phyloP scores from a whole-genome alignment of 2,888 invertebrate species.

The Drosophila borborema region DNA sequence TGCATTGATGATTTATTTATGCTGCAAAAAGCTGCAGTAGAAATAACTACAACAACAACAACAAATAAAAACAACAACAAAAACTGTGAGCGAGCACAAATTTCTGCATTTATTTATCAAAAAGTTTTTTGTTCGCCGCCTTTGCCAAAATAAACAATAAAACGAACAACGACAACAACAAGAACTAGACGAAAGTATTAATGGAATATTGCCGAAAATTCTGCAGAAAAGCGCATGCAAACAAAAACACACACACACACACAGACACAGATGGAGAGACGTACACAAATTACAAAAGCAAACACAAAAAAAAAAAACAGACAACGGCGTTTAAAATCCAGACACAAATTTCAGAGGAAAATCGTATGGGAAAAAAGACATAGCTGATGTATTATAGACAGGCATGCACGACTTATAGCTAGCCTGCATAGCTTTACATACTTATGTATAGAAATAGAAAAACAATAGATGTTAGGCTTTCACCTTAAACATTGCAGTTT shows the following conservation, averaged over 20 bases:
- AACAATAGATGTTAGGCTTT: too few relatives aligned
- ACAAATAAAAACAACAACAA: slow-evolving; percentile 6
- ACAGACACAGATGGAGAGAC: slow-evolving; percentile 26
- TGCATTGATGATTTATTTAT: slow-evolving; percentile 77
- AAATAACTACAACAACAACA: slow-evolving; percentile 9
- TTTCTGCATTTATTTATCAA: slow-evolving; percentile 73
- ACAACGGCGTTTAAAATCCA: slow-evolving; percentile 61
- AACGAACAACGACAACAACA: slow-evolving; percentile 6
- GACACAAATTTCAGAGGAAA: slow-evolving; percentile 65
- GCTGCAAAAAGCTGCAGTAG: slow-evolving; percentile 46
- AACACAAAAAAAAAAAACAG: slow-evolving; percentile 58
- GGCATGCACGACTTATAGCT: background rate
- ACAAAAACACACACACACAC: slow-evolving; percentile 38
- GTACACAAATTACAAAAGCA: slow-evolving; percentile 62
- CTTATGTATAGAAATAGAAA: background rate
- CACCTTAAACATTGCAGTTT: too few relatives aligned
- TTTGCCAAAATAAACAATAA: slow-evolving; percentile 64
- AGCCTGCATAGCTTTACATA: background rate
- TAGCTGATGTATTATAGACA: too few relatives aligned
- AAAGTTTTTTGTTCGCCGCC: slow-evolving; percentile 48
- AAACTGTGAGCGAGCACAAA: slow-evolving; percentile 23
- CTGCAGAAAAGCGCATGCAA: slow-evolving; percentile 74
- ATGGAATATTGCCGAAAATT: slow-evolving; percentile 80
- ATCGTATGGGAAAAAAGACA: slow-evolving; percentile 2
- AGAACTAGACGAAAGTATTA: slow-evolving; percentile 55